Percentiles rank a stretch among this genome's conserved stretches.
Evolutionary conservation across 1,140 invertebrate genomes (phyloP).

Genomic region (Microplitis mediator): DNA sequence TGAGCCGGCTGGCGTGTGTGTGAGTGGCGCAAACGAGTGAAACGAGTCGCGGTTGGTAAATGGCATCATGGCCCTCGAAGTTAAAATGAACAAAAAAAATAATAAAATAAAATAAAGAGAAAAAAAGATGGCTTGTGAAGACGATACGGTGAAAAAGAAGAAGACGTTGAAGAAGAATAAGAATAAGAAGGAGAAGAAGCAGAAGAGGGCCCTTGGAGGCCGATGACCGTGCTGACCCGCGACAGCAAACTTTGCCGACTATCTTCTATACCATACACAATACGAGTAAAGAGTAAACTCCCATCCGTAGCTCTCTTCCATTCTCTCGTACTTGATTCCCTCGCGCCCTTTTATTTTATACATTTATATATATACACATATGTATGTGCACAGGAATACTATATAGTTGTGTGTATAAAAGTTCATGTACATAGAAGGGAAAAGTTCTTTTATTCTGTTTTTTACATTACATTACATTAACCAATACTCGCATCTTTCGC

Average conservation of each 20-base stretch:
- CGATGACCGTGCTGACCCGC: slow-evolving; percentile 58
- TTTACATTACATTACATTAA: too few species aligned
- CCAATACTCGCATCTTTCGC: not conserved
- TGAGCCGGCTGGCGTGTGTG: not conserved
- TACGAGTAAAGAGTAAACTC: slow-evolving; percentile 27
- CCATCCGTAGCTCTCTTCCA: slow-evolving; percentile 30
- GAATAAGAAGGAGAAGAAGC: not conserved
- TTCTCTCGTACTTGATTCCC: slow-evolving; percentile 24
- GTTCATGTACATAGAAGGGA: not conserved
- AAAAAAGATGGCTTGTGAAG: not conserved
- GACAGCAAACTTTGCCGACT: slow-evolving; percentile 19
- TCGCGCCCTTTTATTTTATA: not conserved
- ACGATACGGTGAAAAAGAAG: not conserved
- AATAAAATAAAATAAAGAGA: not conserved
- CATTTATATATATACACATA: too few species aligned
- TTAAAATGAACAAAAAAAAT: not conserved
- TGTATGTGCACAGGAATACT: too few species aligned
- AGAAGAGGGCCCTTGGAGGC: slow-evolving; percentile 37
- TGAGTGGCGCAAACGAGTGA: not conserved
- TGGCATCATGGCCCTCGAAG: slow-evolving; percentile 2
- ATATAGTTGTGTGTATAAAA: too few species aligned
- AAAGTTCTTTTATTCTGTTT: not conserved
- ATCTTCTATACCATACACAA: slow-evolving; percentile 11
- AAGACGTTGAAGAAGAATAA: not conserved
- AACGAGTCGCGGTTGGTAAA: too few species aligned